Evolutionary conservation across 2,113 vertebrate genomes (phyloP).

Genomic region (Rhinolophus sinicus): DNA sequence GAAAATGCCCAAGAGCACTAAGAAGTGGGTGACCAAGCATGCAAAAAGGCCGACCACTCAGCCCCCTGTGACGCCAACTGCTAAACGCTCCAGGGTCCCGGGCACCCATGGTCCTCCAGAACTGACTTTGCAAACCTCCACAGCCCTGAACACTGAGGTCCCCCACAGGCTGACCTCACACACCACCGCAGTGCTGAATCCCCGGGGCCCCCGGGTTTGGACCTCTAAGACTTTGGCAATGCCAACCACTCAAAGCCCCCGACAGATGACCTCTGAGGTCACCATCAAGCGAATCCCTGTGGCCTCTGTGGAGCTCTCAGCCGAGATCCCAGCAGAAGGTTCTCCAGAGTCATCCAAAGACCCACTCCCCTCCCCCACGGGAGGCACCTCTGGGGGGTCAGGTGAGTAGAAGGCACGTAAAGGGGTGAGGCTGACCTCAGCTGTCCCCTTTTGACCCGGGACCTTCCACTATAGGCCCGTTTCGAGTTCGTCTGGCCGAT

Average conservation of each 20-base stretch:
- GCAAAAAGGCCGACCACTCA: slow-evolving; percentile 41
- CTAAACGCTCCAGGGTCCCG: neutral
- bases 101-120: neutral
- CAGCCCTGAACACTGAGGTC: neutral
- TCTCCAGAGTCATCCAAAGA: neutral
- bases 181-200: neutral
- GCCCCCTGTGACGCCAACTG: neutral
- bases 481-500: slow-evolving; percentile 77
- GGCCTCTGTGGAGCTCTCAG: neutral
- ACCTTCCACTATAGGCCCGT: neutral
- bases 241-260: neutral
- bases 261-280: neutral
- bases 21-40: slow-evolving; percentile 71
- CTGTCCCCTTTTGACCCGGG: slow-evolving; percentile 11
- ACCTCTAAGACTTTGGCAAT: neutral
- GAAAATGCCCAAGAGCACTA: slow-evolving; percentile 65
- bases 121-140: neutral
- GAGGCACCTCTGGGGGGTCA: neutral
- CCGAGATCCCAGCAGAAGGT: neutral
- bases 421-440: neutral
- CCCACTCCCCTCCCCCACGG: neutral
- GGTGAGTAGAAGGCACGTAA: slow-evolving; percentile 32
- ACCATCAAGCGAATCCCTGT: neutral
- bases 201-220: neutral
- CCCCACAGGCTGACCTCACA: neutral